Percentiles rank a stretch among this genome's conserved stretches.
Evolutionary conservation across 1,140 invertebrate species (phyloP).

Genomic region (Philaenus spumarius): DNA sequence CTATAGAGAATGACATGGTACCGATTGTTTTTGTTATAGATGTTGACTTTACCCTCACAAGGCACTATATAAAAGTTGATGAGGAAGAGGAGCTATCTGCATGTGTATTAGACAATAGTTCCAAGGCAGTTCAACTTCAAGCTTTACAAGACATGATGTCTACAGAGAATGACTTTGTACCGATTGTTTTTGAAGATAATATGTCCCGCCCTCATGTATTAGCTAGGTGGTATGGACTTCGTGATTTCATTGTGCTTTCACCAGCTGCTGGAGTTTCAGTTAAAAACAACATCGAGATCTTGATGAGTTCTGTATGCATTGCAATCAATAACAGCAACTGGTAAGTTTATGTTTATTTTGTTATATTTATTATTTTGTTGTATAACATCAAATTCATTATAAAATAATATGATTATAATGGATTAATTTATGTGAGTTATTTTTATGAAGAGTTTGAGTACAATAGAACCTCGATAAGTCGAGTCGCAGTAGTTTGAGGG

Average conservation of each 20-base stretch:
- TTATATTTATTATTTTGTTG: too few species aligned
- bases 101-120: constrained; percentile 27
- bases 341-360: constrained; percentile 40
- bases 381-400: too few species aligned
- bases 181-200: constrained; percentile 43
- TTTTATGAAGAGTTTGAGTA: too few species aligned
- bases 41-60: constrained; percentile 52
- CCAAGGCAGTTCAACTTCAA: constrained; percentile 36
- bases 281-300: constrained; percentile 75
- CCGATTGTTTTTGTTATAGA: constrained; percentile 42
- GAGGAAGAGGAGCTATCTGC: constrained; percentile 22
- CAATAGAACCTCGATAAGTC: too few species aligned
- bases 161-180: constrained; percentile 59
- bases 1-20: constrained; percentile 60
- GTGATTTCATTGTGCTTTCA: constrained; percentile 73
- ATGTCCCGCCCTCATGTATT: constrained; percentile 48
- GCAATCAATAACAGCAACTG: constrained; percentile 74
- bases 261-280: constrained; percentile 50
- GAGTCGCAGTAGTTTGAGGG: too few species aligned
- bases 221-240: constrained; percentile 69
- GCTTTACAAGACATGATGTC: constrained; percentile 53
- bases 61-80: constrained; percentile 32
- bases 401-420: too few species aligned
- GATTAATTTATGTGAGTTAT: too few species aligned
- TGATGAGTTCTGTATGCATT: constrained; percentile 77